Conservation (phyloP, 2,797 vertebrate genomes). For the Lycodopsis pacificus region DNA sequence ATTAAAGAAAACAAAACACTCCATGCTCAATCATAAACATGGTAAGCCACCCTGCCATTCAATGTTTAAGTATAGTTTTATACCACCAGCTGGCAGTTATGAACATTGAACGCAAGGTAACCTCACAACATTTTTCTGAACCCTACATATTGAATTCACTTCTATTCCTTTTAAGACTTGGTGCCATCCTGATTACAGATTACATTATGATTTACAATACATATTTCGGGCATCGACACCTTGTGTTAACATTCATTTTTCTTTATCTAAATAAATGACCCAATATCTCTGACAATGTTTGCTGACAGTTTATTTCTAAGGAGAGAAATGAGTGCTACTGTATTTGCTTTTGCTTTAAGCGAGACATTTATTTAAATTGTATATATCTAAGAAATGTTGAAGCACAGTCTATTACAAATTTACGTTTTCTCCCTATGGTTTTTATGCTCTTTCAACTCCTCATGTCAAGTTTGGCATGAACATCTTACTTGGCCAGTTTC, state of each 20-base stretch:
- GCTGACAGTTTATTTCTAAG: not conserved
- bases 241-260: not conserved
- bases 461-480: not conserved
- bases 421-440: not conserved
- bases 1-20: too few relatives aligned
- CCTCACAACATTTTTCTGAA: not conserved
- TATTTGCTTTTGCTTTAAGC: not conserved
- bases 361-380: not conserved
- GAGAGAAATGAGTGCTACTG: not conserved
- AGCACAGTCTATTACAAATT: not conserved
- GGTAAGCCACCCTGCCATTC: too few relatives aligned
- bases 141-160: not conserved
- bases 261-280: not conserved
- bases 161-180: not conserved
- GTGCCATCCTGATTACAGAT: not conserved
- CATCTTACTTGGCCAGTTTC: constrained; percentile 12
- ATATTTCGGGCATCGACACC: not conserved
- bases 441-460: not conserved
- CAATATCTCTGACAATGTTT: not conserved
- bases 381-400: not conserved
- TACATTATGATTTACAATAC: not conserved
- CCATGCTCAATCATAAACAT: too few relatives aligned
- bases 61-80: too few relatives aligned
- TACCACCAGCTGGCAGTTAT: too few relatives aligned
- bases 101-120: too few relatives aligned